phyloP scores from a whole-genome alignment of 2,113 vertebrate genomes.

The Ifrita kowaldi region DNA sequence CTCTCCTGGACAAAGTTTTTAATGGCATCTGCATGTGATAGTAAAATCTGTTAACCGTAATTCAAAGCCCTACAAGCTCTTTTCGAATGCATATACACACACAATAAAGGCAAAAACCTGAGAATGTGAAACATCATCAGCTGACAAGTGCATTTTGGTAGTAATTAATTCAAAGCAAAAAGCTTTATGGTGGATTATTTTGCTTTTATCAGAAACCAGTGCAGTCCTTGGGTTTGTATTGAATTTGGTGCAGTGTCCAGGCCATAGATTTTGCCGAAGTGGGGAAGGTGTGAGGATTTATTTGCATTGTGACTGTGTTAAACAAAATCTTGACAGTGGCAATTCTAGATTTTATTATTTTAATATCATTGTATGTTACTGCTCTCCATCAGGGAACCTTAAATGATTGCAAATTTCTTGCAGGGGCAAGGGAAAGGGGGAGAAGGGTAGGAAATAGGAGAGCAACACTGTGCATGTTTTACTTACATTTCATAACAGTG shows the following conservation, averaged over 20 bases:
- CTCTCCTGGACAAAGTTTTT: neutral
- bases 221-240: neutral
- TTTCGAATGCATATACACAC: rapidly evolving
- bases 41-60: neutral
- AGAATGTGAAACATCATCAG: neutral
- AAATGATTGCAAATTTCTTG: neutral
- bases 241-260: neutral
- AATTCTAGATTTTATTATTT: neutral
- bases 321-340: neutral
- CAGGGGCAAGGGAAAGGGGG: rapidly evolving
- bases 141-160: neutral
- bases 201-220: neutral
- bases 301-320: neutral
- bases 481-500: rapidly evolving
- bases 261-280: neutral
- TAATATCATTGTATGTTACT: neutral
- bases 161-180: neutral
- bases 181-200: neutral
- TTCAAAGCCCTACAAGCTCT: neutral
- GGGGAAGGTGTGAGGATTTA: neutral
- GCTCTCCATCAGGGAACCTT: neutral
- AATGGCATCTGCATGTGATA: neutral
- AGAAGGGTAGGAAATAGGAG: neutral
- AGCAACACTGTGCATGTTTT: neutral
- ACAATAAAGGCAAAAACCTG: neutral